Conservation (phyloP, 1,140 invertebrate species). For the Drosophila suzukii region DNA sequence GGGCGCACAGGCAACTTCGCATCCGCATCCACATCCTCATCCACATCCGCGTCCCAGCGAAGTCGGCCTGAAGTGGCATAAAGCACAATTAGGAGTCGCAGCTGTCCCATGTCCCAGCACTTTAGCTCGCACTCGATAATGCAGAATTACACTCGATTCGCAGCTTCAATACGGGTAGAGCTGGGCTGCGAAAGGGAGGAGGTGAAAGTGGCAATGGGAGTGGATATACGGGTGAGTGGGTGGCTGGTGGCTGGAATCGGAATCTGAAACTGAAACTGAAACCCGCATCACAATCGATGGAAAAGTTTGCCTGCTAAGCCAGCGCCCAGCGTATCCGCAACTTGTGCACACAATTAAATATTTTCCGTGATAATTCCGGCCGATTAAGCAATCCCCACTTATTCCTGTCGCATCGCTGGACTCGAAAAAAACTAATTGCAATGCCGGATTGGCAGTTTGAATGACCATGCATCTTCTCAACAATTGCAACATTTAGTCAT, state of each 20-base stretch:
- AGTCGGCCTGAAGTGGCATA: slow-evolving; percentile 15
- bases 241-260: background rate
- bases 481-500: no score
- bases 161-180: background rate
- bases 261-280: background rate
- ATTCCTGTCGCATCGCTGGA: background rate
- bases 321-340: slow-evolving; percentile 9
- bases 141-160: slow-evolving; percentile 8
- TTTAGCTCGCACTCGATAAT: slow-evolving; percentile 28
- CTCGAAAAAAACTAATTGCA: slow-evolving; percentile 5
- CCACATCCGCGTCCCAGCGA: background rate
- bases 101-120: slow-evolving; percentile 27
- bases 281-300: slow-evolving; percentile 15
- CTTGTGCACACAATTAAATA: slow-evolving; percentile 59
- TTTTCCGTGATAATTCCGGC: slow-evolving; percentile 56
- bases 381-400: slow-evolving; percentile 34
- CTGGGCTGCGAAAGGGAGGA: background rate
- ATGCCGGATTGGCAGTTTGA: background rate
- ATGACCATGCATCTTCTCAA: background rate
- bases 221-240: background rate
- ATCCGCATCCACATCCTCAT: background rate
- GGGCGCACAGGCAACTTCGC: background rate
- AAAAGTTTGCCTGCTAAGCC: slow-evolving; percentile 18
- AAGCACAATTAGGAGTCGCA: slow-evolving; percentile 51
- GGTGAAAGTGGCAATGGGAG: background rate